Conservation (phyloP, 2,888 invertebrate genomes). For the Macrosiphum euphorbiae region DNA sequence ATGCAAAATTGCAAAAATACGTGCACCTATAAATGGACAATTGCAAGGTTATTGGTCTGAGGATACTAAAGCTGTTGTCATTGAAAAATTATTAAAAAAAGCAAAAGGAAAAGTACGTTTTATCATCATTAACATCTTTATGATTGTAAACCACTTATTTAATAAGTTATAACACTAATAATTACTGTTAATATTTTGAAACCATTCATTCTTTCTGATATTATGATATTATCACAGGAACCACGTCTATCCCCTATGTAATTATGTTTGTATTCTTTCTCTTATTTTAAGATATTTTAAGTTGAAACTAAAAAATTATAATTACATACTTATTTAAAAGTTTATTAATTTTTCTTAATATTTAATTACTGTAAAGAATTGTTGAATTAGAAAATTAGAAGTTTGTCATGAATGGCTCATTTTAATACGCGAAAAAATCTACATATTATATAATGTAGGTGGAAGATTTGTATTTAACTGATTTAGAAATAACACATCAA, state of each 20-base stretch:
- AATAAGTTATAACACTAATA: not conserved
- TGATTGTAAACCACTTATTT: not conserved
- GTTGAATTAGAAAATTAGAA: not conserved
- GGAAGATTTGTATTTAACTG: not conserved
- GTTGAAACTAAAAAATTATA: not conserved
- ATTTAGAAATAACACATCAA: not conserved
- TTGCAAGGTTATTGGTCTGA: constrained; percentile 77
- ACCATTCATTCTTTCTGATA: not conserved
- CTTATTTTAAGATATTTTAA: not conserved
- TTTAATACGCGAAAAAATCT: too few relatives aligned
- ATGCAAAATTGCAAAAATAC: constrained; percentile 79
- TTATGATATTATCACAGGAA: not conserved
- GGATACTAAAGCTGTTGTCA: constrained; percentile 70
- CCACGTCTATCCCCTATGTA: not conserved
- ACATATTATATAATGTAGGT: too few relatives aligned
- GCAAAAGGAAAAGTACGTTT: constrained; percentile 46
- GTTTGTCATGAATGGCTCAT: not conserved
- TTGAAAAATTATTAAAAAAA: not conserved
- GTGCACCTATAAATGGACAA: constrained; percentile 77
- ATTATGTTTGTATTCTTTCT: not conserved
- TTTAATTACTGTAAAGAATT: not conserved
- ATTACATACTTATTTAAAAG: too few relatives aligned
- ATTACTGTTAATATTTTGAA: not conserved
- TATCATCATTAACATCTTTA: not conserved
- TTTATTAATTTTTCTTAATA: not conserved